Conservation (phyloP, 2,888 invertebrate genomes). For the Imbricaverruca yamaguchii region DNA sequence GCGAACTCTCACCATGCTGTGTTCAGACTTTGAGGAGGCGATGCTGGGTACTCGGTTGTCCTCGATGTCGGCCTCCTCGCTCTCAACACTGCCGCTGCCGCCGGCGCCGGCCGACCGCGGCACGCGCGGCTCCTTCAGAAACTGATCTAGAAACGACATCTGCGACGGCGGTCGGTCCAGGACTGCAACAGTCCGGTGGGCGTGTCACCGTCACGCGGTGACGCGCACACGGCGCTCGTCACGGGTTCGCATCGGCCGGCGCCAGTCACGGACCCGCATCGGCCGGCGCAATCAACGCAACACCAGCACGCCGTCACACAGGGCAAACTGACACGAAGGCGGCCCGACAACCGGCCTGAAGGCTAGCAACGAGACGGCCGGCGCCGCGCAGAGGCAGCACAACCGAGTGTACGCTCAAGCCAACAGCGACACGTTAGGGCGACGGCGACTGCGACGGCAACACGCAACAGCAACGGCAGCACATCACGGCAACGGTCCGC, state of each 20-base stretch:
- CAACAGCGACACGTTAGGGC: too few species aligned
- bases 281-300: background rate
- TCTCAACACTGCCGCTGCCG: constrained; percentile 53
- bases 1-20: background rate
- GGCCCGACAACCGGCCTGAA: too few species aligned
- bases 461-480: too few species aligned
- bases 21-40: constrained; percentile 39
- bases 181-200: background rate
- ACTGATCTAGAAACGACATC: constrained; percentile 84
- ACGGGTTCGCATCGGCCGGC: background rate
- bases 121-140: constrained; percentile 61
- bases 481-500: too few species aligned
- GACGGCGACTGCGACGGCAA: too few species aligned
- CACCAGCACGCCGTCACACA: too few species aligned
- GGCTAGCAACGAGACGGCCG: too few species aligned
- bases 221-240: constrained; percentile 23
- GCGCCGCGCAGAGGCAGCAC: too few species aligned
- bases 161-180: constrained; percentile 77
- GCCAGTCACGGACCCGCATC: background rate
- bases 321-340: too few species aligned
- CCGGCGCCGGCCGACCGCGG: constrained; percentile 28
- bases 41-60: constrained; percentile 67
- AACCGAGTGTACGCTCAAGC: too few species aligned
- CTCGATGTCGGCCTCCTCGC: constrained; percentile 66
- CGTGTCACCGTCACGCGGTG: background rate